Conservation (phyloP, 2,888 invertebrate species). For the Lepetodrilus schrolli region DNA sequence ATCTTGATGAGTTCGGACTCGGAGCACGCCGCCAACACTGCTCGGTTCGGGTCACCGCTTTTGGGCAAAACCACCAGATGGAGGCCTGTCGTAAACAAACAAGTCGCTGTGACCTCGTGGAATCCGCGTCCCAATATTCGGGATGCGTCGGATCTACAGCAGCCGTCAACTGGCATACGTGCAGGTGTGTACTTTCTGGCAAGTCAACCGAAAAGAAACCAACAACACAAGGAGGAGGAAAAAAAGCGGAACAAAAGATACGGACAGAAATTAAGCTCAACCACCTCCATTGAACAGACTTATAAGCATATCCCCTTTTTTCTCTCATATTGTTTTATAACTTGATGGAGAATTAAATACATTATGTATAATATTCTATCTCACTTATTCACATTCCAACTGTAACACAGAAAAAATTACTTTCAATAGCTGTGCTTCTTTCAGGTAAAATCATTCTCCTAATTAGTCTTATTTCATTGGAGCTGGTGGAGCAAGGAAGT, state of each 20-base stretch:
- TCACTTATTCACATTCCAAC: no score
- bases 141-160: constrained; percentile 29
- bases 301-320: no score
- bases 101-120: no score
- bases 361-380: no score
- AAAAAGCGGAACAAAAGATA: constrained; percentile 12
- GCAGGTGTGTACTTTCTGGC: neutral
- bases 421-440: no score
- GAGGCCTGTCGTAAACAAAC: constrained; percentile 59
- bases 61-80: constrained; percentile 69
- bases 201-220: constrained; percentile 10
- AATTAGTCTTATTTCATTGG: no score
- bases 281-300: no score
- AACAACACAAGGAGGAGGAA: neutral
- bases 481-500: no score
- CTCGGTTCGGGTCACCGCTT: constrained; percentile 66
- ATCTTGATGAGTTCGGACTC: constrained; percentile 67
- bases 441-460: no score
- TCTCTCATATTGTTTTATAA: no score
- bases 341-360: no score
- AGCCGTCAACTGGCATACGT: constrained; percentile 13
- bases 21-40: constrained; percentile 66
- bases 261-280: neutral
- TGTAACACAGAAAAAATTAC: no score
- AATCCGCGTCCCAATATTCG: neutral